Evolutionary conservation across 2,888 invertebrate species (phyloP).

Genomic region (Cryptops parisi): DNA sequence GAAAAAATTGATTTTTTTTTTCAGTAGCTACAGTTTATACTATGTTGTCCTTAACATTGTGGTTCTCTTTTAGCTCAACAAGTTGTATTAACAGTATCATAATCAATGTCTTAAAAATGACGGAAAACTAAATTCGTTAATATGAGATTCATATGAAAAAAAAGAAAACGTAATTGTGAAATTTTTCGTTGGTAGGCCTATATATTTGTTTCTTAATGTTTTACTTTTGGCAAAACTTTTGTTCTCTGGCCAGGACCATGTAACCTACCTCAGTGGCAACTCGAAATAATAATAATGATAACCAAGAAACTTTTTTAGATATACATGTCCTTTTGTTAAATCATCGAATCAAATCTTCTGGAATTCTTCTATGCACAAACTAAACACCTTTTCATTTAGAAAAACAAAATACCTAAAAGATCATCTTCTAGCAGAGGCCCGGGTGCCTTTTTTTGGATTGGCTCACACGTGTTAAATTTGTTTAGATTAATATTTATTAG

Average conservation of each 20-base stretch:
- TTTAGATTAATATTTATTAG: too few species aligned
- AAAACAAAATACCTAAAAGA: too few species aligned
- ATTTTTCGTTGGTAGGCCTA: too few species aligned
- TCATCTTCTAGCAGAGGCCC: too few species aligned
- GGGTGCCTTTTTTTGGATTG: too few species aligned
- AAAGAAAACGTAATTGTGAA: too few species aligned
- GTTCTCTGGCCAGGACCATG: constrained; percentile 14
- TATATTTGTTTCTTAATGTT: too few species aligned
- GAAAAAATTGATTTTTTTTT: constrained; percentile 7
- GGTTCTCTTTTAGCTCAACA: constrained; percentile 12
- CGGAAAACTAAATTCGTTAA: too few species aligned
- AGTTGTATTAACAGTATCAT: constrained; percentile 4
- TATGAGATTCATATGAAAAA: too few species aligned
- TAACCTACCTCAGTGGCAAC: constrained; percentile 13
- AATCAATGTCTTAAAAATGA: constrained; percentile 1
- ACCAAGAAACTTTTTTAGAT: neutral
- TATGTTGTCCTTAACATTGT: constrained; percentile 1
- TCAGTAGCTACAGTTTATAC: constrained; percentile 2
- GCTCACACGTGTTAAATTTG: too few species aligned
- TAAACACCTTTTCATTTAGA: too few species aligned
- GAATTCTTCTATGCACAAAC: neutral
- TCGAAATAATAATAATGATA: constrained; percentile 3
- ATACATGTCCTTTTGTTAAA: too few species aligned
- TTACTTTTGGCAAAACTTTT: neutral
- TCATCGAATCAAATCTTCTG: neutral